phyloP scores from a whole-genome alignment of 1,140 invertebrate genomes.

The Drosophila triauraria region DNA sequence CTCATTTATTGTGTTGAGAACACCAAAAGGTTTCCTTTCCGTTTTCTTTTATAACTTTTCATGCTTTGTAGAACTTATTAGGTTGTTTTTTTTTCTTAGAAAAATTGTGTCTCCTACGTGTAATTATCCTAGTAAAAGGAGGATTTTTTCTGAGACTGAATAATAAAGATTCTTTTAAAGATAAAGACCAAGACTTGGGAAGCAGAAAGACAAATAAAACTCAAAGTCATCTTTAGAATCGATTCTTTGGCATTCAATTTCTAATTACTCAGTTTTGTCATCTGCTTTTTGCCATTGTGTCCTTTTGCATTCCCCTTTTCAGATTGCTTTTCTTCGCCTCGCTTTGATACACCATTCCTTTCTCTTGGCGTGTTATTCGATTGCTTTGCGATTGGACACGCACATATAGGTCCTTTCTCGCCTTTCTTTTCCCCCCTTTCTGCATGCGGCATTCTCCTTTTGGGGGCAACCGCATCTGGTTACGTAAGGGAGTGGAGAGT shows the following conservation, averaged over 20 bases:
- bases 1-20: not conserved
- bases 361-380: constrained; percentile 39
- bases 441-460: constrained; percentile 15
- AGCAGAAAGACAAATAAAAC: not conserved
- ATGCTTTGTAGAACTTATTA: no score
- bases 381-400: constrained; percentile 59
- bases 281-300: constrained; percentile 22
- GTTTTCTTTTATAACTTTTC: not conserved
- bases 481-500: constrained; percentile 16
- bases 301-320: constrained; percentile 5
- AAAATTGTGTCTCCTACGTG: no score
- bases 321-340: constrained; percentile 6
- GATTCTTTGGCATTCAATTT: constrained; percentile 25
- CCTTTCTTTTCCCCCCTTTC: constrained; percentile 30
- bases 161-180: not conserved
- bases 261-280: constrained; percentile 29
- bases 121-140: no score
- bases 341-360: constrained; percentile 5
- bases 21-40: not conserved
- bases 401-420: constrained; percentile 46
- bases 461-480: constrained; percentile 47
- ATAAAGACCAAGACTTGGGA: not conserved
- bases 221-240: not conserved
- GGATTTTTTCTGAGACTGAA: not conserved
- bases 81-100: not conserved